Evolutionary conservation across 2,888 invertebrate species (phyloP), one percentile per base, ranked within the genome.

Genomic region (Teleogryllus oceanicus): DNA sequence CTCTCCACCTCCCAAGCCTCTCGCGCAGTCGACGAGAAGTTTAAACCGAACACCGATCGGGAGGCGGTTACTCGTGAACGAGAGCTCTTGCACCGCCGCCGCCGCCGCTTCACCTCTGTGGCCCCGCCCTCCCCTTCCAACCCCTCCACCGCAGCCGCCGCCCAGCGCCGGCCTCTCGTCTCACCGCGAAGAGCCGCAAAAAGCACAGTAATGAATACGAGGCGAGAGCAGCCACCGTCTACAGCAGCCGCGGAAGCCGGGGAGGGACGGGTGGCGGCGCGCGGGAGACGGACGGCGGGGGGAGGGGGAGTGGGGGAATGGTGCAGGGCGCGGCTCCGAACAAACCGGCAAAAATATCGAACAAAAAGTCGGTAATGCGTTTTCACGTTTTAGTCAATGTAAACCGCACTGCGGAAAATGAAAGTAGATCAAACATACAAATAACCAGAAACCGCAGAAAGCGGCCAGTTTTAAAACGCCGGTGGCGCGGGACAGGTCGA

Each of bases 351-450:
- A 62, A 62, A 62, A 62, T 18, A 62, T 62, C n/a, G 16, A 62
- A 62, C 62, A 62, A 62, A 62, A 62, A 62, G n/a, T 62, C 62
- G 16, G 62, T 62, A 62, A 62, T 62, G n/a, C 62, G 62, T 62
- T 62, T 62, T 62, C n/a, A 62, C 16, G 62, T 13, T 62, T 37
- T 18, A 62, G 62, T 62, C 62, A 62, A 62, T 62, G 62, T 62
- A 62, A 62, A 62, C 62, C 62, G 62, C 62, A 62, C 62, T 18
- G 62, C 62, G n/a, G 16, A 62, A 62, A 62, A 13, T 62, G 62
- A 62, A 62, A 62, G 62, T 13, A 62, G 62, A 62, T 62, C 13
- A 62, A 62, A 62, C 62, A 62, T 62, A 62, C 62, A 62, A 62
- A 62, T n/a, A 13, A 62, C 62, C 62, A 37, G 62, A 62, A 62